A percentile compares a stretch with the other conserved stretches of the same genome.
Evolutionary conservation across 2,113 vertebrate species (phyloP).

Genomic region (Meleagris gallopavo): DNA sequence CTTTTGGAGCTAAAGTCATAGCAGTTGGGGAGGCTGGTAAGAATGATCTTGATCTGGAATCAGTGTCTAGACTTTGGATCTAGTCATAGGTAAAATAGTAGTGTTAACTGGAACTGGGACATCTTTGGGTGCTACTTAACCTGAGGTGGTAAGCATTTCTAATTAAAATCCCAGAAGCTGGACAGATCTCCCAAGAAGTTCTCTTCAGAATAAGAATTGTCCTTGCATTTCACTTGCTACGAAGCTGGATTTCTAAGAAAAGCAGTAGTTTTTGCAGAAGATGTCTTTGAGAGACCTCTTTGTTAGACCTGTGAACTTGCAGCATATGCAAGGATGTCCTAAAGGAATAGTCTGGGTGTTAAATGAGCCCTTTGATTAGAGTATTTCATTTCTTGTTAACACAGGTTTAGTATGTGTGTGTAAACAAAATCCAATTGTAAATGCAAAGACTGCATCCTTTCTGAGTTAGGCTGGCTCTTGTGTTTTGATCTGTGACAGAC

Average conservation of each 20-base stretch:
- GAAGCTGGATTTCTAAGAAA: not conserved
- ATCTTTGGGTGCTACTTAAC: not conserved
- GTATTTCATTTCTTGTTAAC: constrained; percentile 36
- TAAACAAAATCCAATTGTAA: constrained; percentile 21
- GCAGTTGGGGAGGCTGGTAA: not conserved
- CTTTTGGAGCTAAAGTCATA: not conserved
- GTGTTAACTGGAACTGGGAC: not conserved
- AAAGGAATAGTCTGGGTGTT: not conserved
- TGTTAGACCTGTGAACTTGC: not conserved
- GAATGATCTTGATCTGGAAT: not conserved
- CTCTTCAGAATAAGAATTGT: not conserved
- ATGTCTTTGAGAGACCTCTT: not conserved
- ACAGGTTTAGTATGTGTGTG: not conserved
- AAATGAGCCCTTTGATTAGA: not conserved
- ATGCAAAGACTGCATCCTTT: not conserved
- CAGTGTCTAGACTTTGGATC: not conserved
- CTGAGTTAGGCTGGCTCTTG: constrained; percentile 20
- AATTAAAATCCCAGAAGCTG: not conserved
- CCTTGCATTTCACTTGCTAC: constrained; percentile 27
- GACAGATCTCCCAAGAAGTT: not conserved
- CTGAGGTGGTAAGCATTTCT: not conserved
- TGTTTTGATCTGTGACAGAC: constrained; percentile 56
- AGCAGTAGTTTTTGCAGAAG: not conserved
- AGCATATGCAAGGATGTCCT: not conserved
- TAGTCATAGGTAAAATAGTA: not conserved